phyloP scores from a whole-genome alignment of 2,797 vertebrate species.

The Hemibagrus guttatus region DNA sequence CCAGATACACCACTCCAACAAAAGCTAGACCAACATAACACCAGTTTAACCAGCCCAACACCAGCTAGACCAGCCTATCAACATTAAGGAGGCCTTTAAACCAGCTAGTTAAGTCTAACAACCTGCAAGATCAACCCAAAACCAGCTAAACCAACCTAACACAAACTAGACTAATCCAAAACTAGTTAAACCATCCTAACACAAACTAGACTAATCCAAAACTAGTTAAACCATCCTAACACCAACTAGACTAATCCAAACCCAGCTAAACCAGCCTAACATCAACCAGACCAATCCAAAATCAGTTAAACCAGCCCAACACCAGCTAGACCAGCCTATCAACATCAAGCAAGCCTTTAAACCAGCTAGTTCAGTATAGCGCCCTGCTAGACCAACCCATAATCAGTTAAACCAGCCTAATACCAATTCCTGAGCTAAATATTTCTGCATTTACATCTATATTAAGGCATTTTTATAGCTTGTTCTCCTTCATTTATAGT shows the following conservation, averaged over 20 bases:
- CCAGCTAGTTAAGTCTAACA: no score
- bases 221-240: neutral
- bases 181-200: neutral
- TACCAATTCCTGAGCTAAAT: neutral
- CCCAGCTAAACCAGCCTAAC: neutral
- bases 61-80: rapidly evolving
- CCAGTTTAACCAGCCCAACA: neutral
- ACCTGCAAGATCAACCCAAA: neutral
- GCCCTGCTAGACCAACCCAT: no score
- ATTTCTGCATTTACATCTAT: neutral
- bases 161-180: no score
- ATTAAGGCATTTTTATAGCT: neutral
- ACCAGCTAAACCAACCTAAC: neutral
- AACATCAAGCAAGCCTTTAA: no score
- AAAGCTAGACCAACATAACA: neutral
- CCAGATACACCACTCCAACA: neutral
- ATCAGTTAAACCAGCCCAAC: neutral
- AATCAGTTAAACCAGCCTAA: no score
- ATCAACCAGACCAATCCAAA: no score
- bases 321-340: neutral
- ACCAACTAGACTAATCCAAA: neutral
- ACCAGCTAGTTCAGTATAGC: no score
- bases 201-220: neutral
- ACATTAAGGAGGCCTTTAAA: no score
- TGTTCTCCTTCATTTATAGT: neutral